phyloP scores from a whole-genome alignment of 2,113 vertebrate genomes.

The Vulpes vulpes region DNA sequence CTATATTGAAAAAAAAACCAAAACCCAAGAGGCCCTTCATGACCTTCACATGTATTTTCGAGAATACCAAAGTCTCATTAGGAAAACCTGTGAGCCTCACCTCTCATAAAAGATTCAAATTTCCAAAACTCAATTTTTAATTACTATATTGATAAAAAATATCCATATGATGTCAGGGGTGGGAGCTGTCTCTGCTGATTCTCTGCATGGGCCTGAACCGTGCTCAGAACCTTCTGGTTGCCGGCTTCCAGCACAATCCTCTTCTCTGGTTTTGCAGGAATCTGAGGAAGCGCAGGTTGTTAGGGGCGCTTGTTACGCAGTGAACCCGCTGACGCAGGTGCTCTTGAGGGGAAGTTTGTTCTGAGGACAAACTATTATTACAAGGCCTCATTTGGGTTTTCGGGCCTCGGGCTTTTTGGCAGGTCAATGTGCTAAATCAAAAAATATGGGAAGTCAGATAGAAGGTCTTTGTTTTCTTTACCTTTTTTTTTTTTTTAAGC shows the following conservation, averaged over 20 bases:
- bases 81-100: background rate
- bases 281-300: background rate
- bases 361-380: slow-evolving; percentile 27
- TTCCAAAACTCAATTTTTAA: background rate
- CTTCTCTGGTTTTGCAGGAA: background rate
- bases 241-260: background rate
- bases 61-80: background rate
- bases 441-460: slow-evolving; percentile 35
- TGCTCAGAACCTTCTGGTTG: background rate
- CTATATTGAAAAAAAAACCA: background rate
- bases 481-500: background rate
- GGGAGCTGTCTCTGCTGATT: background rate
- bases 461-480: background rate
- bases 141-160: background rate
- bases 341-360: background rate
- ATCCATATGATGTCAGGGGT: background rate
- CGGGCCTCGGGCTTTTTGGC: slow-evolving; percentile 59
- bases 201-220: background rate
- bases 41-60: background rate
- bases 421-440: slow-evolving; percentile 38
- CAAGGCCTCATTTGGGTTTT: slow-evolving; percentile 50
- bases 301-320: background rate
- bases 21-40: too few species aligned
- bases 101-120: background rate
- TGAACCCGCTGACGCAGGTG: background rate